Percentiles rank a stretch among this genome's conserved stretches.
These are phyloP conservation scores for Drosophila tanythrix DNA, from an alignment of 2,888 invertebrate species.

Conservation along the genomic window DNA sequence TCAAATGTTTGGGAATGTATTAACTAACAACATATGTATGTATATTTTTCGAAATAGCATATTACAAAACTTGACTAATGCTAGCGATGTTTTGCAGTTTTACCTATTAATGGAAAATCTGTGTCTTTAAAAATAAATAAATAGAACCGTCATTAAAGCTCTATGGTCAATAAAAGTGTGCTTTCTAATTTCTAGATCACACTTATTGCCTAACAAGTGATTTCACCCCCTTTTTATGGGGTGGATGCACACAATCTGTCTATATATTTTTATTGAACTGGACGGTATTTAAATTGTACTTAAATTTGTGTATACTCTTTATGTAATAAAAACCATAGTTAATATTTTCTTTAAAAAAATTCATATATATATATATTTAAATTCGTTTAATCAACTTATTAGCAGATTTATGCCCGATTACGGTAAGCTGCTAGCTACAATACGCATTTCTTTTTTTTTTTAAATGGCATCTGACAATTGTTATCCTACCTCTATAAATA, in stretches of 20 bases:
- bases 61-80: conserved; percentile 44
- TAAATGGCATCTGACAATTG: conserved; percentile 73
- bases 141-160: conserved; percentile 9
- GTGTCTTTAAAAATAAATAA: background rate
- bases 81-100: conserved; percentile 37
- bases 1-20: conserved; percentile 65
- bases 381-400: conserved; percentile 28
- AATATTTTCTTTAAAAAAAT: conserved; percentile 10
- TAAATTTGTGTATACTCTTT: conserved; percentile 24
- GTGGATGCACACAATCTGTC: conserved; percentile 18
- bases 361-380: conserved; percentile 7
- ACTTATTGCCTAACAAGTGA: conserved; percentile 21
- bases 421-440: conserved; percentile 18
- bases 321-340: conserved; percentile 23
- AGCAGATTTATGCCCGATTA: conserved; percentile 21
- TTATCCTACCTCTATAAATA: conserved; percentile 74
- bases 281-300: conserved; percentile 15
- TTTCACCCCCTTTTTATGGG: conserved; percentile 3
- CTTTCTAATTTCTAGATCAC: conserved; percentile 9
- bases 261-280: conserved; percentile 26
- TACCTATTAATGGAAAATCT: conserved; percentile 14
- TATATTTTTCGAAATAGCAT: conserved; percentile 61
- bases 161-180: conserved; percentile 15
- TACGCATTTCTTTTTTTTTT: conserved; percentile 38
- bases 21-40: conserved; percentile 42